Base-by-base conservation (phyloP, 2,797 vertebrate genomes). In the Melanogrammus aeglefinus region DNA sequence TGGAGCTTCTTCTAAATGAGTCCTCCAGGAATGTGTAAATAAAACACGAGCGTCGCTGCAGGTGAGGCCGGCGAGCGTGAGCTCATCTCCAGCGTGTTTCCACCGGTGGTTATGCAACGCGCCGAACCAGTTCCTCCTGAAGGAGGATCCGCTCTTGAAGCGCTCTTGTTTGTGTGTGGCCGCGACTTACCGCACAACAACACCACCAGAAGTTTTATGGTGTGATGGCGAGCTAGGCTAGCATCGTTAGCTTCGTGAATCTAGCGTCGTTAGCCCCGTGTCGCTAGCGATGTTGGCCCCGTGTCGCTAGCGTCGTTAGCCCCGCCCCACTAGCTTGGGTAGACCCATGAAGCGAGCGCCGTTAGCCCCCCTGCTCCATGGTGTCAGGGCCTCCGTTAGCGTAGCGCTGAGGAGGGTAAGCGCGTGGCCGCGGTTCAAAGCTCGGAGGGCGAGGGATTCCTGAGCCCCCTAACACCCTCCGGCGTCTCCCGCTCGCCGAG, bases 1-100 rank as follows among this genome's bases (percentile, higher is more conserved):
- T 89, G 90, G 90, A 90, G 86, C 82, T 88, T 77, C 81, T 79
- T 77, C 80, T 84, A 83, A 88, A 89, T 86, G 86, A 10, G 69
- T 83, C 77, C 88, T 84, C 84, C 85, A 82, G 76, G 76, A 77
- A 77, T 77, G 85, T 81, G 87, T 90, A 63, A 63, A 63, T 63
- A 63, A 63, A 4, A 3, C 47, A n/a, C 14, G 4, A 5, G 38
- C 77, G 87, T 87, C 89, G 84, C 87, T 78, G 82, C 87, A 90
- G 88, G 91, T 90, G 90, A 91, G 86, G 89, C 90, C 69, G 13
- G 27, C 66, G 1, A 16, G 24, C 27, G 12, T 71, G 69, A 71
- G 69, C 10, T 71, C 69, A 71, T 70, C 66, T 1, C 66, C 66
- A 24, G 8, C 66, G 66, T 9, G 41, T 44, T 4, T 44, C 41